phyloP scores from a whole-genome alignment of 2,888 invertebrate genomes.

The Metallyticus violacea region DNA sequence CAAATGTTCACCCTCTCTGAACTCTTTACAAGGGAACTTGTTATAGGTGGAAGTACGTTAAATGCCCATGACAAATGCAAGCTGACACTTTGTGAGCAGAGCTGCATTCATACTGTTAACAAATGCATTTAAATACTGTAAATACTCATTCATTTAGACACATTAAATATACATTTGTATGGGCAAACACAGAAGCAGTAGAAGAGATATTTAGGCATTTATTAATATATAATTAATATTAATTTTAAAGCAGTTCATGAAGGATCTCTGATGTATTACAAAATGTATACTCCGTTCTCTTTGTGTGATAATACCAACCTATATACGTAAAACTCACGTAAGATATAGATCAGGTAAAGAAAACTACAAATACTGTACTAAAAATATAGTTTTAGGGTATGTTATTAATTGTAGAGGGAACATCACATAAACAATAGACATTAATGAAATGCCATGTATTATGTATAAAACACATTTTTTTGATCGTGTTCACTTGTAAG shows the following conservation, averaged over 20 bases:
- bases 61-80: neutral
- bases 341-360: neutral
- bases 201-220: neutral
- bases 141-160: neutral
- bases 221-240: neutral
- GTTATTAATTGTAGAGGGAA: neutral
- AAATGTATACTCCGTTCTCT: slow-evolving; percentile 6
- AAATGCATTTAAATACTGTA: neutral
- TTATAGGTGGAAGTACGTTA: neutral
- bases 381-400: neutral
- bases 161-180: neutral
- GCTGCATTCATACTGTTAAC: neutral
- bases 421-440: neutral
- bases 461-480: neutral
- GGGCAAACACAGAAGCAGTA: neutral
- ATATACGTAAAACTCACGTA: slow-evolving; percentile 8
- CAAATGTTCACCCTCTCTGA: neutral
- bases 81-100: neutral
- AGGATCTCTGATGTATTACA: slow-evolving; percentile 13
- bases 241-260: neutral
- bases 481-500: neutral
- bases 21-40: neutral
- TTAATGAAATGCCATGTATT: neutral
- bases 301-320: slow-evolving; percentile 11
- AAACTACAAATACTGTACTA: neutral